Evolutionary conservation across 2,888 invertebrate species (phyloP).

Genomic region (Crematogaster levior): DNA sequence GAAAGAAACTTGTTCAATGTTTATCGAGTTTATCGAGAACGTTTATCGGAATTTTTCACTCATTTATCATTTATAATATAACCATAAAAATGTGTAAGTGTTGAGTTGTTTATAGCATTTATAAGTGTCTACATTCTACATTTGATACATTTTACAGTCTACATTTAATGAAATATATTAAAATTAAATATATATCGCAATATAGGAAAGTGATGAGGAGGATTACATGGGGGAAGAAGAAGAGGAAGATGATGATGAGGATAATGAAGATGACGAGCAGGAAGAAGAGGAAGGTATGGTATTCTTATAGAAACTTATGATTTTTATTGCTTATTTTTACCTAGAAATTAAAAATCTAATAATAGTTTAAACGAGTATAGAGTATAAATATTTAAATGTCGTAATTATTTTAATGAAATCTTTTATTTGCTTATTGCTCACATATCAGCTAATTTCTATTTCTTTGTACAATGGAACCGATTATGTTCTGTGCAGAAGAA

Average conservation of each 20-base stretch:
- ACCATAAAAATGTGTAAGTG: conserved; percentile 3
- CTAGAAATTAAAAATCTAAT: conserved; percentile 7
- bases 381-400: neutral
- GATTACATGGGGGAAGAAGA: conserved; percentile 90
- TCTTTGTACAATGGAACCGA: conserved; percentile 9
- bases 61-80: neutral
- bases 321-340: conserved; percentile 7
- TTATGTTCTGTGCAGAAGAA: conserved; percentile 82
- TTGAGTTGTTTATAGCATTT: neutral
- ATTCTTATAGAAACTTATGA: conserved; percentile 22
- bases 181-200: conserved; percentile 67
- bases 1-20: neutral
- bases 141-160: too few relatives aligned
- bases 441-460: neutral
- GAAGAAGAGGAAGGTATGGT: conserved; percentile 86
- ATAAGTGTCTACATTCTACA: too few relatives aligned
- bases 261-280: conserved; percentile 84
- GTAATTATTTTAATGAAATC: neutral
- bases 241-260: conserved; percentile 88
- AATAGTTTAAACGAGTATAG: neutral
- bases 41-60: neutral
- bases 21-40: too few relatives aligned
- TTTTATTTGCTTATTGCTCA: neutral
- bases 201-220: conserved; percentile 87
- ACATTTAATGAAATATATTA: conserved; percentile 75